Percentiles rank a stretch among this genome's conserved stretches.
Conservation (phyloP, 1,140 invertebrate species). For the Varroa destructor region DNA sequence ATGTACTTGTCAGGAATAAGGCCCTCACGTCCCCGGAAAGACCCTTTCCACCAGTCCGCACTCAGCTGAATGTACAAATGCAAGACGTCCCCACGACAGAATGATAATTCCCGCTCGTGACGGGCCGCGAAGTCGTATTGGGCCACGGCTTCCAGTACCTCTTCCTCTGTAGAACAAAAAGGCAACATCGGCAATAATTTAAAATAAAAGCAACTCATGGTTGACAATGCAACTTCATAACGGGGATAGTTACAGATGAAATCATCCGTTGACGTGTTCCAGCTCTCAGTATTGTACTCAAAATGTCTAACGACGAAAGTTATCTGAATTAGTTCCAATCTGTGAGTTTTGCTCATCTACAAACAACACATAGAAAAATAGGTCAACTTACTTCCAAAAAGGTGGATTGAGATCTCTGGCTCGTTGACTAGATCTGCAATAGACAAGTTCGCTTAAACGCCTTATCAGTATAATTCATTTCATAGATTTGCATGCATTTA, state of each 20-base stretch:
- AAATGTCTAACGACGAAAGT: no score
- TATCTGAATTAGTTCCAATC: no score
- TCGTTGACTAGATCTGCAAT: constrained; percentile 28
- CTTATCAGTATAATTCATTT: no score
- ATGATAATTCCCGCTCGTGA: constrained; percentile 41
- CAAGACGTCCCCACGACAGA: constrained; percentile 41
- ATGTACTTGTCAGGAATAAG: constrained; percentile 43
- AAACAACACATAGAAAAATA: background rate
- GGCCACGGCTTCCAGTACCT: constrained; percentile 41
- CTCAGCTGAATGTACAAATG: constrained; percentile 40
- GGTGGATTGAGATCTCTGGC: constrained; percentile 26
- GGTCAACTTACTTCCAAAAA: constrained; percentile 23
- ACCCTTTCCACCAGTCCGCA: constrained; percentile 42
- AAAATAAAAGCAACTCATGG: background rate
- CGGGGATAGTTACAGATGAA: no score
- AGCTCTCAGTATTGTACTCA: background rate
- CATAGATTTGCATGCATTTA: no score
- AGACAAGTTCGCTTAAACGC: no score
- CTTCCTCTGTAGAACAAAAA: constrained; percentile 38
- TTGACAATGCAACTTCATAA: no score
- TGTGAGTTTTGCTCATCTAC: no score
- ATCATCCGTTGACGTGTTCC: no score
- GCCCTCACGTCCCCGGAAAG: constrained; percentile 38
- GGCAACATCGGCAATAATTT: no score
- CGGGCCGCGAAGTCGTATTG: constrained; percentile 42